Base-by-base conservation (phyloP, 53 echinoderm and acorn worm genomes). In the Paracentrotus lividus region DNA sequence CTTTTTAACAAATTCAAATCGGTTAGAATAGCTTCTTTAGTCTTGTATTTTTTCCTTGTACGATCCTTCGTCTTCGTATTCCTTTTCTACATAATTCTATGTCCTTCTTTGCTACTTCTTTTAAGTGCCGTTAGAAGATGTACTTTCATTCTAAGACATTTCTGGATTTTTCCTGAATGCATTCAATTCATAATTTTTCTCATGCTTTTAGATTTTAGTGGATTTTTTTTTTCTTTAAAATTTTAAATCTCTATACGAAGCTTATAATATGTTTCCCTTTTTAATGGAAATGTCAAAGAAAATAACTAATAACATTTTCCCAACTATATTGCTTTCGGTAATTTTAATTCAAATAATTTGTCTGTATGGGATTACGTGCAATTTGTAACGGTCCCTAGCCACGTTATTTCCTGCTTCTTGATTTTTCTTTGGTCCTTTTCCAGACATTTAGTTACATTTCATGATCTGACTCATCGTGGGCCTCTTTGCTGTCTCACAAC, bases 341-440 rank as follows among this genome's bases (percentile, higher is more conserved):
- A 61, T 61, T 5, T 61, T 29, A 26, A 61, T 61, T 27, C 26
- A 26, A 61, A 58, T 58, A 61, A 61, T 61, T 26, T 5, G 29
- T 61, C 61, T 6, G 61, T 61, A 61, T 61, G 27, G 64, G 64
- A 64, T 29, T 64, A 64, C 64, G 64, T 64, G 64, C 64, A 29
- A 29, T 9, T 29, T 29, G 1, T 64, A 64, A 31, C 31, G 64
- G 2, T 64, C 29, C 64, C 8, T 29, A 64, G 64, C 29, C 31
- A 9, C 12, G 31, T 8, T 64, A 8, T 15, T 61, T 61, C 61
- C 64, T 64, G 64, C 31, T 64, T 29, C 31, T 27, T 10, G 27
- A 64, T 7, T 10, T n/a, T n/a, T 27, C 12, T 27, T 64, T 64
- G 31, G 64, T 64, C 31, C 31, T 10, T 64, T 29, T 29, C 31